Evolutionary conservation across 2,113 vertebrate genomes (phyloP).

Genomic region (Clarias gariepinus): DNA sequence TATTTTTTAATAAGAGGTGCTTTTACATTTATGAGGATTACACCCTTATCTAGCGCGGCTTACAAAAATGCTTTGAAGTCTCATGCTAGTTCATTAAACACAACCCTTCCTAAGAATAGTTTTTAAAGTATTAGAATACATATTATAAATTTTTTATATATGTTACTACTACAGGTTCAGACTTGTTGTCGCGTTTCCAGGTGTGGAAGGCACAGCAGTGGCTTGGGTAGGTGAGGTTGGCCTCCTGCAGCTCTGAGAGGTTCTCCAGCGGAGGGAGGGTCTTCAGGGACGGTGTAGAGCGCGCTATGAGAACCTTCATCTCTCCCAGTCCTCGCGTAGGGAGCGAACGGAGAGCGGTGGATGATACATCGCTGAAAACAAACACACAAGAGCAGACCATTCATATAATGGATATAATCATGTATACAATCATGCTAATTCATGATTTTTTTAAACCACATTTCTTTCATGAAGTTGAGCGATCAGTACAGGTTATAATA

Average conservation of each 20-base stretch:
- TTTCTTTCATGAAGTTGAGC: no score
- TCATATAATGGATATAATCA: no score
- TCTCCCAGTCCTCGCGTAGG: conserved; percentile 79
- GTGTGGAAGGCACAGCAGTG: conserved; percentile 91
- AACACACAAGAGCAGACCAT: not conserved
- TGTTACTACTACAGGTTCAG: conserved; percentile 11
- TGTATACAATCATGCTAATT: no score
- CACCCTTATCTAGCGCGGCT: no score
- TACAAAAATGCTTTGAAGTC: no score
- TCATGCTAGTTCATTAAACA: no score
- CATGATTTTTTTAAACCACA: no score
- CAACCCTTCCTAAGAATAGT: not conserved
- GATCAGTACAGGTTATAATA: no score
- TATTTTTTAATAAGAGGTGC: no score
- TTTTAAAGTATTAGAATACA: not conserved
- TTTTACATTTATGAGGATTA: no score
- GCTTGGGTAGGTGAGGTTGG: conserved; percentile 86
- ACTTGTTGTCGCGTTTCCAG: conserved; percentile 71
- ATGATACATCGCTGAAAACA: conserved; percentile 83
- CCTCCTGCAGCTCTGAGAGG: conserved; percentile 79
- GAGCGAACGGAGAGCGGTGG: conserved; percentile 81
- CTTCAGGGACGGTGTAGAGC: conserved; percentile 80
- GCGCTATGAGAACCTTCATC: conserved; percentile 80
- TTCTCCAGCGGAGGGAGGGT: conserved; percentile 82
- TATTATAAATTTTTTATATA: not conserved